phyloP scores from a whole-genome alignment of 2,888 invertebrate genomes.

The Ochlodes sylvanus region DNA sequence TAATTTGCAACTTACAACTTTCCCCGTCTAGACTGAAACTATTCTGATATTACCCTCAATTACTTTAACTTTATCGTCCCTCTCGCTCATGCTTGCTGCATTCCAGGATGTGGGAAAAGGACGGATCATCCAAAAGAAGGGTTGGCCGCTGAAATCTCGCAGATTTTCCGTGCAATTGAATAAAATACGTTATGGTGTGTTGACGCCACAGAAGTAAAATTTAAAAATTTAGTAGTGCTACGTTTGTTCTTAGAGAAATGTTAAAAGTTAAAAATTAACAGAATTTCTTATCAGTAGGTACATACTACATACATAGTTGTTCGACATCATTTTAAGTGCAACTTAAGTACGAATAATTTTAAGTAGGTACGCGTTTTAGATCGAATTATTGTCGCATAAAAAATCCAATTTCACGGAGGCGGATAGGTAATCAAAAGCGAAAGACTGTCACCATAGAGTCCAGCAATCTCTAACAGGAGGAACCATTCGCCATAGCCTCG shows the following conservation, averaged over 20 bases:
- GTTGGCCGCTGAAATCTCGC: slow-evolving; percentile 69
- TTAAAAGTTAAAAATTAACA: not conserved
- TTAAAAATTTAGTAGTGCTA: slow-evolving; percentile 60
- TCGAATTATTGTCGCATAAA: too few species aligned
- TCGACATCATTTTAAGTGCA: too few species aligned
- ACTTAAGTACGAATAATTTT: too few species aligned
- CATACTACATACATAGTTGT: too few species aligned
- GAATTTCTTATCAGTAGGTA: not conserved
- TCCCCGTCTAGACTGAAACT: slow-evolving; percentile 80
- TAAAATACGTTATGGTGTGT: slow-evolving; percentile 77
- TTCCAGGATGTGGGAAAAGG: slow-evolving; percentile 49
- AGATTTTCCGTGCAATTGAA: slow-evolving; percentile 83
- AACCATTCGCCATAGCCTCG: too few species aligned
- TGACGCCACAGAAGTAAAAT: slow-evolving; percentile 57
- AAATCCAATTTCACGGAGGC: too few species aligned
- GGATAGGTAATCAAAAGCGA: too few species aligned
- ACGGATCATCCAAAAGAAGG: slow-evolving; percentile 51
- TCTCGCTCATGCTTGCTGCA: slow-evolving; percentile 52
- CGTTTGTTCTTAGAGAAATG: not conserved
- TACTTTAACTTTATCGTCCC: slow-evolving; percentile 58
- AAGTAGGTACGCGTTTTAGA: too few species aligned
- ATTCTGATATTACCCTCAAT: slow-evolving; percentile 77
- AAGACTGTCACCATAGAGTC: too few species aligned
- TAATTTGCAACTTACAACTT: slow-evolving; percentile 72
- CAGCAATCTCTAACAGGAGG: too few species aligned